Evolutionary conservation across 2,113 vertebrate species (phyloP).

Genomic region (Eolophus roseicapilla): DNA sequence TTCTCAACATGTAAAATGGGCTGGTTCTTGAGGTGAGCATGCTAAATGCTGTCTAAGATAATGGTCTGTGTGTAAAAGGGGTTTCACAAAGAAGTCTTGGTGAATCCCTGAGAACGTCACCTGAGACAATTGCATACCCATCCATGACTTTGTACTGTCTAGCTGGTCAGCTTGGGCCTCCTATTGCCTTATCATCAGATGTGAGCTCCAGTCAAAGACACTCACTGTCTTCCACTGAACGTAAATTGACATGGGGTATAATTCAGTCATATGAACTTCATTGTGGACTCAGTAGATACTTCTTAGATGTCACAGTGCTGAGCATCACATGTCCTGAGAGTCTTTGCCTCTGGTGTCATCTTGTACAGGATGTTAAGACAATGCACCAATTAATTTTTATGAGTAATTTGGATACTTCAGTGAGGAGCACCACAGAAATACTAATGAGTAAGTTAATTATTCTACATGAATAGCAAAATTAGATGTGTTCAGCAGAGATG

Average conservation of each 20-base stretch:
- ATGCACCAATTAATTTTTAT: slow-evolving; percentile 22
- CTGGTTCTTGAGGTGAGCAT: background rate
- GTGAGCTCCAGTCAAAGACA: background rate
- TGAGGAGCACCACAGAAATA: background rate
- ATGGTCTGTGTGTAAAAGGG: background rate
- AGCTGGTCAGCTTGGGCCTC: background rate
- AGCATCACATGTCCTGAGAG: background rate
- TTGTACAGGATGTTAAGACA: background rate
- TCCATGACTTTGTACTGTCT: background rate
- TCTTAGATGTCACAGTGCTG: background rate
- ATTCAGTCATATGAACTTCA: fast-evolving
- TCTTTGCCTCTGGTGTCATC: background rate
- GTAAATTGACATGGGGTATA: background rate
- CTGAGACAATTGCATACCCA: background rate
- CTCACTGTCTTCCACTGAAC: background rate
- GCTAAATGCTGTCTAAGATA: background rate
- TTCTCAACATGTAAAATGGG: background rate
- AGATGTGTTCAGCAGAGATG: slow-evolving; percentile 42
- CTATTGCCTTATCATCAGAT: background rate
- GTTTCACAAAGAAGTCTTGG: background rate
- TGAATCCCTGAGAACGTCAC: background rate
- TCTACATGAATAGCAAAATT: slow-evolving; percentile 22
- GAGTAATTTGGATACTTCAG: slow-evolving; percentile 5
- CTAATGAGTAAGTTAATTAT: slow-evolving; percentile 60
- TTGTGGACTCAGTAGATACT: background rate